A percentile compares a stretch with the other conserved stretches of the same genome.
Evolutionary conservation across 1,140 invertebrate species (phyloP).

Genomic region (Aleiodes sp.): DNA sequence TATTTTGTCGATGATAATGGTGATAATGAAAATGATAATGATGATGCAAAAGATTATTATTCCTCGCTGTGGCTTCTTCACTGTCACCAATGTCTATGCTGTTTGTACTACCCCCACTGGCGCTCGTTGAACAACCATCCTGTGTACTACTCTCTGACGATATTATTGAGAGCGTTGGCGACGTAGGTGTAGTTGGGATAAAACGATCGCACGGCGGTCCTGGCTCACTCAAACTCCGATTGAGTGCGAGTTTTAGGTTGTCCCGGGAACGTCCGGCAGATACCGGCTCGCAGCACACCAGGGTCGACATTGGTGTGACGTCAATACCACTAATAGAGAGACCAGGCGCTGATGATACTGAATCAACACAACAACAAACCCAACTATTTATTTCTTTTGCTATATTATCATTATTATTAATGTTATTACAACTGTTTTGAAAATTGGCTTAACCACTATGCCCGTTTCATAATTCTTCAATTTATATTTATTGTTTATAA

Average conservation of each 20-base stretch:
- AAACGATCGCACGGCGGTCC: slow-evolving; percentile 58
- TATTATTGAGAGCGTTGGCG: slow-evolving; percentile 41
- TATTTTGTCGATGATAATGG: slow-evolving; percentile 36
- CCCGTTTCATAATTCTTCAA: too few species aligned
- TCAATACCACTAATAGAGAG: slow-evolving; percentile 45
- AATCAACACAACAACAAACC: slow-evolving; percentile 21
- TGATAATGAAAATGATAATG: slow-evolving; percentile 43
- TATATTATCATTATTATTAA: too few species aligned
- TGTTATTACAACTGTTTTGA: too few species aligned
- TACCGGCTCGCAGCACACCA: slow-evolving; percentile 65
- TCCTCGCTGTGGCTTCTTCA: slow-evolving; percentile 20
- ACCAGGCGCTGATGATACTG: slow-evolving; percentile 39
- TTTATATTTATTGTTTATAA: too few species aligned
- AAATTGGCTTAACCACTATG: too few species aligned
- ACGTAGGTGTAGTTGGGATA: slow-evolving; percentile 38
- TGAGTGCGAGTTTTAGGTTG: slow-evolving; percentile 70
- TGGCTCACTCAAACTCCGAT: slow-evolving; percentile 72
- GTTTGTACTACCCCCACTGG: slow-evolving; percentile 32
- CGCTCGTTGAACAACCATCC: slow-evolving; percentile 1
- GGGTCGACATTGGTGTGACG: slow-evolving; percentile 61
- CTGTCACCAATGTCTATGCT: slow-evolving; percentile 37
- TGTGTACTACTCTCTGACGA: slow-evolving; percentile 12
- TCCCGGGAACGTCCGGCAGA: slow-evolving; percentile 65
- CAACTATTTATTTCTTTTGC: too few species aligned
- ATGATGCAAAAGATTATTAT: slow-evolving; percentile 28